Percentiles rank a stretch among this genome's conserved stretches.
phyloP scores from a whole-genome alignment of 2,888 invertebrate species.

The Eucriotettix oculatus region DNA sequence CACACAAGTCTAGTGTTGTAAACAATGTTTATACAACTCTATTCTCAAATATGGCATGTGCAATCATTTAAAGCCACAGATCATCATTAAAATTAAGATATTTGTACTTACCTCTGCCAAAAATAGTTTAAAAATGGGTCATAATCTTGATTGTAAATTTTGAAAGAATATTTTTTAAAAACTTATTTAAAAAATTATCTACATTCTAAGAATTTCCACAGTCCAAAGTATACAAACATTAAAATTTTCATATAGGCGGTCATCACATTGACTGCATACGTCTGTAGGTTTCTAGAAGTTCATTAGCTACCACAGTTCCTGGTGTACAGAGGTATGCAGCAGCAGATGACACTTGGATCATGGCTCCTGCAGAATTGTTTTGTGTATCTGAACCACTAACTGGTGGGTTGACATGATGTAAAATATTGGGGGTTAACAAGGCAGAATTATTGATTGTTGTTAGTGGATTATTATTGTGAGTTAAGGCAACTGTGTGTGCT shows the following conservation, averaged over 20 bases:
- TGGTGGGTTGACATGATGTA: constrained; percentile 9
- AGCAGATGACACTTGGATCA: constrained; percentile 10
- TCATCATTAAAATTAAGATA: too few species aligned
- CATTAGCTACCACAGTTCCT: constrained; percentile 6
- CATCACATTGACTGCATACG: constrained; percentile 12
- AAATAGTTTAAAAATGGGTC: too few species aligned
- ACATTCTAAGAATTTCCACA: too few species aligned
- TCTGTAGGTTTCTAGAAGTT: constrained; percentile 11
- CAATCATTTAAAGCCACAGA: too few species aligned
- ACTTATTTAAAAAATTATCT: too few species aligned
- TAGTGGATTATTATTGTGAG: constrained; percentile 8
- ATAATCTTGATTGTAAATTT: too few species aligned
- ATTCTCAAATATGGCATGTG: too few species aligned
- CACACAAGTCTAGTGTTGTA: too few species aligned
- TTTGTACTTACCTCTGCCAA: too few species aligned
- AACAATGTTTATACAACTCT: too few species aligned
- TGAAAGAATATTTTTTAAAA: too few species aligned
- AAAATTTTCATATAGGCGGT: neutral
- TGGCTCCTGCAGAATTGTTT: constrained; percentile 3
- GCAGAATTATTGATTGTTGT: constrained; percentile 13
- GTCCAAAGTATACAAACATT: too few species aligned
- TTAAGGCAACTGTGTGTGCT: constrained; percentile 1
- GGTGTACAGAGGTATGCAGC: constrained; percentile 11
- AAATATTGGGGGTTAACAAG: constrained; percentile 9
- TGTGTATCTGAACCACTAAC: neutral